phyloP scores from a whole-genome alignment of 2,888 invertebrate species.

The Gymnoscelis rufifasciata region DNA sequence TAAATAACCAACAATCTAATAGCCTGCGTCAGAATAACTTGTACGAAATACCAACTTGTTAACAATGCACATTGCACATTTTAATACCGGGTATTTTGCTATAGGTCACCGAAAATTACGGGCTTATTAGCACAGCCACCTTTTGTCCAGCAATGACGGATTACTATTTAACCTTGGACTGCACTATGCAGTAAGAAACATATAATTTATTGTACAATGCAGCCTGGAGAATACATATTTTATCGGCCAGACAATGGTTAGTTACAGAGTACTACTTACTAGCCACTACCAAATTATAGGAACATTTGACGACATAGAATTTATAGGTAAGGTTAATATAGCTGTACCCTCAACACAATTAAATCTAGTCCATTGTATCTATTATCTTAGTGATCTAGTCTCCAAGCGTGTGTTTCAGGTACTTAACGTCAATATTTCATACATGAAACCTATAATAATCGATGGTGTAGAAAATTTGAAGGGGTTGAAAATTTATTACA shows the following conservation, averaged over 20 bases:
- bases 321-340: no score
- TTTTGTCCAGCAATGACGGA: conserved; percentile 23
- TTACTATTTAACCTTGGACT: conserved; percentile 26
- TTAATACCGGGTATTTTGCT: neutral
- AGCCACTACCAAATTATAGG: no score
- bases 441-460: no score
- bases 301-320: no score
- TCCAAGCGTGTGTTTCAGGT: no score
- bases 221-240: conserved; percentile 12
- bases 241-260: neutral
- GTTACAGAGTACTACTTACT: no score
- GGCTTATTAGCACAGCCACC: conserved; percentile 9
- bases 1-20: neutral
- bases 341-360: no score
- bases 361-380: no score
- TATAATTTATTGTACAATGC: conserved; percentile 21
- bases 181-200: conserved; percentile 26
- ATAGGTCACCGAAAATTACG: conserved; percentile 19
- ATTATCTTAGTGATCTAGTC: no score
- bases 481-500: no score
- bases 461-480: no score
- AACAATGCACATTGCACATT: conserved; percentile 5
- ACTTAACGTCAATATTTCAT: no score
- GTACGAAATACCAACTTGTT: conserved; percentile 1
- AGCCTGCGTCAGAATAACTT: neutral